Conservation (phyloP, 2,888 invertebrate genomes). For the Drosophila niveifrons region DNA sequence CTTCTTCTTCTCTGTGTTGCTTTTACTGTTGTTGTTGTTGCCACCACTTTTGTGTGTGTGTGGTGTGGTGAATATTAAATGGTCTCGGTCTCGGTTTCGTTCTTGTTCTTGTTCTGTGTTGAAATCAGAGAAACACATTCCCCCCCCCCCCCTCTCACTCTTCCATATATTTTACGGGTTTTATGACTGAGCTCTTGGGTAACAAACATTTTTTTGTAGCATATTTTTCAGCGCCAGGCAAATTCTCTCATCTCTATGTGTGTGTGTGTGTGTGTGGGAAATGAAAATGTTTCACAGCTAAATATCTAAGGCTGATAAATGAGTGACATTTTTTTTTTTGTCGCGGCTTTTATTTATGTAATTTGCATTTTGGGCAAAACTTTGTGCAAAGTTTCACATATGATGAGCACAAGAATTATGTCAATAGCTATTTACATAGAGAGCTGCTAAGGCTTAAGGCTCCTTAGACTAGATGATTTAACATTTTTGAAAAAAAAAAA, state of each 20-base stretch:
- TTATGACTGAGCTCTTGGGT: slow-evolving; percentile 43
- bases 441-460: no score
- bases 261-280: slow-evolving; percentile 24
- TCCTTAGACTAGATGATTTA: no score
- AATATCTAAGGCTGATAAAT: slow-evolving; percentile 54
- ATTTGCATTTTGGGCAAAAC: neutral
- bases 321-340: slow-evolving; percentile 7
- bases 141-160: neutral
- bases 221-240: slow-evolving; percentile 65
- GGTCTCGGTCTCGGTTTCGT: slow-evolving; percentile 32
- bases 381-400: neutral
- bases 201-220: slow-evolving; percentile 63
- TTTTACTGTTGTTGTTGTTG: neutral
- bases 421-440: no score
- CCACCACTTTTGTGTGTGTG: slow-evolving; percentile 15
- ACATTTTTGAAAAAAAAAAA: no score
- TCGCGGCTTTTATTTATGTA: neutral
- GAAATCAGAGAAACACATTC: slow-evolving; percentile 43
- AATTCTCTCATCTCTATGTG: slow-evolving; percentile 15
- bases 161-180: slow-evolving; percentile 17
- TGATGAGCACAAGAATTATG: no score
- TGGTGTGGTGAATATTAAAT: slow-evolving; percentile 76
- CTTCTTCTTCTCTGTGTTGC: no score
- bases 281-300: slow-evolving; percentile 44
- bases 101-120: slow-evolving; percentile 49